A percentile compares a stretch with the other conserved stretches of the same genome.
Conservation (phyloP, 2,888 invertebrate species). For the Actias luna region DNA sequence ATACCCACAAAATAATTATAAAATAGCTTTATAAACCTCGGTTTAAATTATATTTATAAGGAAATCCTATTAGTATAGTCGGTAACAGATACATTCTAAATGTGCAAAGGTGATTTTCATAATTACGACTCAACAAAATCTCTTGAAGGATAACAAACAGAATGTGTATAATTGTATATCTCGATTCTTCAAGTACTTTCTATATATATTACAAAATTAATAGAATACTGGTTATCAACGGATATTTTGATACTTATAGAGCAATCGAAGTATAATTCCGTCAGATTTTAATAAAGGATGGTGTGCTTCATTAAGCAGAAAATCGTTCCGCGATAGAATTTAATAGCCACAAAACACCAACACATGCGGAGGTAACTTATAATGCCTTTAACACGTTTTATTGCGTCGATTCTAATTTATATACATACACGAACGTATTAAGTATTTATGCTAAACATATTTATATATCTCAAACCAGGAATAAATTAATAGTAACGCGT, state of each 20-base stretch:
- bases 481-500: background rate
- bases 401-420: conserved; percentile 14
- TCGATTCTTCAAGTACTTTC: background rate
- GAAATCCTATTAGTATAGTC: background rate
- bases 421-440: background rate
- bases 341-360: conserved; percentile 11
- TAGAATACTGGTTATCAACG: background rate
- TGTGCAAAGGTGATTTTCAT: background rate
- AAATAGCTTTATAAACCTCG: background rate
- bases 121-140: background rate
- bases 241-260: conserved; percentile 7
- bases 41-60: background rate
- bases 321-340: conserved; percentile 26
- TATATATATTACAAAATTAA: background rate
- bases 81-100: background rate
- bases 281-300: conserved; percentile 42
- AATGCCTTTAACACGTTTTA: conserved; percentile 11
- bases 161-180: background rate
- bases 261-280: conserved; percentile 14
- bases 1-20: background rate
- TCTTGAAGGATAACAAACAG: background rate
- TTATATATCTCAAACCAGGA: conserved; percentile 1
- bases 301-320: conserved; percentile 42
- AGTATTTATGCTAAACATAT: background rate
- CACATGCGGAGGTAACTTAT: conserved; percentile 12